Base-by-base conservation (phyloP, 2,113 vertebrate genomes). In the Siniperca chuatsi region DNA sequence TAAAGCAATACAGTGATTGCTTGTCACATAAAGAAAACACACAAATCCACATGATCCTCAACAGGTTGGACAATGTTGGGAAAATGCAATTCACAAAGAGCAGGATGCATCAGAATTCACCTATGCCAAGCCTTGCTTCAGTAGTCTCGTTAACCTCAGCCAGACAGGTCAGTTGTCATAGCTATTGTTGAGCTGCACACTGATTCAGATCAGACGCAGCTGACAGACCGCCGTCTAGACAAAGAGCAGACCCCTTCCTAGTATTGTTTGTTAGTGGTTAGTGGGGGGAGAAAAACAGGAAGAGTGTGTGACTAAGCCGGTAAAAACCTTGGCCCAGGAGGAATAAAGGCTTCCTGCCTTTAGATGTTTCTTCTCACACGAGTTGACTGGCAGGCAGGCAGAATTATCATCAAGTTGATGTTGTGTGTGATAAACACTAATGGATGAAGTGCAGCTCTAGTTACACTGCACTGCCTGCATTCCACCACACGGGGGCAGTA, bases 221-320 rank as follows among this genome's bases (percentile, higher is more conserved):
- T 89, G 93, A 92, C 82, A 88, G 88, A 87, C 83, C 71, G 21
- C 48, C n/a, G 95, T 95, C 95, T 95, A 96, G 95, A 95, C 95
- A 93, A 77, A 88, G 86, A 89, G 81, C 82, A 79, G 84, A 89
- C 85, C 88, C 89, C 92, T 96, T 96, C 96, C 96, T 93, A 75
- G 82, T 93, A 96, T 96, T 96, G 96, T 96, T 93, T 94, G 90
- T 92, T 92, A 87, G 89, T 92, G 85, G 87, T 92, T 89, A 76
- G 75, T 71, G 65, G 88, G 75, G 75, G 83, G 65, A 84, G 91
- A 94, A 95, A 96, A 96, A 96, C 94, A 96, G 96, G 95, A 96
- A 95, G 85, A 83, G 80, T 76, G 74, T 79, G 89, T 89, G 91
- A 87, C 72, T 82, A 72, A 70, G 70, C 78, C 90, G 40, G 81